Conservation (phyloP, 2,797 vertebrate species). For the Antrozous pallidus region DNA sequence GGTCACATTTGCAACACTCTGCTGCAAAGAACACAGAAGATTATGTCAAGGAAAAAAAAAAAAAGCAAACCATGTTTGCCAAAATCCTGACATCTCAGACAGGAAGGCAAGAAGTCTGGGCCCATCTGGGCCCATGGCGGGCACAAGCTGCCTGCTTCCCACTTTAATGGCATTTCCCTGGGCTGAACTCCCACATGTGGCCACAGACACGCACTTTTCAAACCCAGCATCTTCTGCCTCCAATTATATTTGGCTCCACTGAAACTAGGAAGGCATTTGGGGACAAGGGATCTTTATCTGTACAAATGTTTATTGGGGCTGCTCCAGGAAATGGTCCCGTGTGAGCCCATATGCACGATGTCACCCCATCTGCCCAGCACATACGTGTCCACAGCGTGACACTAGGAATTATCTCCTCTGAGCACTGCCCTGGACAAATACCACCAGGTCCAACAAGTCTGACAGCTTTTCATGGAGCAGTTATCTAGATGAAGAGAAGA, state of each 20-base stretch:
- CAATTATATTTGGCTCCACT: background rate
- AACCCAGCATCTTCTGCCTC: conserved; percentile 1
- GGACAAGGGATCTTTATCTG: conserved; percentile 56
- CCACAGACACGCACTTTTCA: background rate
- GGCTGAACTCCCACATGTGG: background rate
- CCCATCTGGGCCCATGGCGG: background rate
- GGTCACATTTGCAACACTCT: background rate
- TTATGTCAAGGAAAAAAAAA: background rate
- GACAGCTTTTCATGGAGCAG: background rate
- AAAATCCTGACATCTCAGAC: background rate
- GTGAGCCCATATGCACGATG: background rate
- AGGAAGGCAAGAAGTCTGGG: background rate
- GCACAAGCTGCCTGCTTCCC: background rate
- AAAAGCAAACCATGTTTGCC: background rate
- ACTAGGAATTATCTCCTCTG: background rate
- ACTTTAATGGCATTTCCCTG: background rate
- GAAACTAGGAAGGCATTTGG: conserved; percentile 51
- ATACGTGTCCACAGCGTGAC: background rate
- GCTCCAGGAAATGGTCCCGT: background rate
- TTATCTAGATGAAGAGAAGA: background rate
- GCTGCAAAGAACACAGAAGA: background rate
- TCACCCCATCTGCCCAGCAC: conserved; percentile 36
- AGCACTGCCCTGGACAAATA: background rate
- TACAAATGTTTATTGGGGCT: conserved; percentile 9
- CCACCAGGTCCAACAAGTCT: background rate